Evolutionary conservation across 2,113 vertebrate genomes (phyloP).

Genomic region (Condylura cristata): DNA sequence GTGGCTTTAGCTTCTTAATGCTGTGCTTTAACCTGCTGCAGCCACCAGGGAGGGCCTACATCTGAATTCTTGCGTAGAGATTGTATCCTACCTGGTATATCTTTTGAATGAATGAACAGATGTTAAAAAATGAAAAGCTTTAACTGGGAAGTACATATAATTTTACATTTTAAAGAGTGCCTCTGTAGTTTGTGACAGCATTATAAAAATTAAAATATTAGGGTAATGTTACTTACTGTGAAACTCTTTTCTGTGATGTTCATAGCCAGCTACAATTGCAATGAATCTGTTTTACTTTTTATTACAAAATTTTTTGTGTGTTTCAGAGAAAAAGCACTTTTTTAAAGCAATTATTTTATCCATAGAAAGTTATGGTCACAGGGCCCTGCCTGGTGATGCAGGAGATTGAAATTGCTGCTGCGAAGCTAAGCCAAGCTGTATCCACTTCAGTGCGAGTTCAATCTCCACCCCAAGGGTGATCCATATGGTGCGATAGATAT

Average conservation of each 20-base stretch:
- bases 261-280: not conserved
- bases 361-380: not conserved
- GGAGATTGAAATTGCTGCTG: too few species aligned
- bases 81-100: not conserved
- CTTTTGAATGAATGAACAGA: not conserved
- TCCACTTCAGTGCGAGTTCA: too few species aligned
- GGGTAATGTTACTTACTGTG: not conserved
- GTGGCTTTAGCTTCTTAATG: too few species aligned
- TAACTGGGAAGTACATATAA: not conserved
- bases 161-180: conserved; percentile 31
- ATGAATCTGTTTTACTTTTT: not conserved
- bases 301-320: not conserved
- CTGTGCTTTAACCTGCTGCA: too few species aligned
- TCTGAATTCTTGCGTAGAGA: not conserved
- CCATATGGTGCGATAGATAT: too few species aligned
- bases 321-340: not conserved
- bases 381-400: too few species aligned
- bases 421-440: too few species aligned
- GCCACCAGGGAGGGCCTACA: too few species aligned
- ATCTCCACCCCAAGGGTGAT: too few species aligned
- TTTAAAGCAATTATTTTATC: not conserved
- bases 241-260: not conserved
- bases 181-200: not conserved
- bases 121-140: not conserved
- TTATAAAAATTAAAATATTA: not conserved